Conservation (phyloP, 2,888 invertebrate genomes). For the Priocnemis perturbator region DNA sequence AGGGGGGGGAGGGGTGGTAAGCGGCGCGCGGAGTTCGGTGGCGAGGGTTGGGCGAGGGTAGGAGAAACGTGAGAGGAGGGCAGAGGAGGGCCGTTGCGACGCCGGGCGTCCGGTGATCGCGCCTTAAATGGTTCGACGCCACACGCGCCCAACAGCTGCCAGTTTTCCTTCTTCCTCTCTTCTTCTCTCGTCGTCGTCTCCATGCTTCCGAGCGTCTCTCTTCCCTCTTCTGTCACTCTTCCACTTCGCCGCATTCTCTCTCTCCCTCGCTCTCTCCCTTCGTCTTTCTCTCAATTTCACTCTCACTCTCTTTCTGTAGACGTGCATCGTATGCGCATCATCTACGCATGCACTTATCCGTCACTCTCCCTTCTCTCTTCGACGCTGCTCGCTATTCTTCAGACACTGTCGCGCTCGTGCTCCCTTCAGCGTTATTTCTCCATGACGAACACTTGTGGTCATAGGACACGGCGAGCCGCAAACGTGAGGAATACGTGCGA, state of each 20-base stretch:
- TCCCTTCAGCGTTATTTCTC: too few species aligned
- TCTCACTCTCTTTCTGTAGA: background rate
- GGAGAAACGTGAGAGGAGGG: slow-evolving; percentile 49
- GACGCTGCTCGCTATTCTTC: background rate
- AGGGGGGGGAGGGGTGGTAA: too few species aligned
- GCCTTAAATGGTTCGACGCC: slow-evolving; percentile 76
- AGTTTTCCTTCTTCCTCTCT: slow-evolving; percentile 52
- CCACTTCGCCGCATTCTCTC: slow-evolving; percentile 18
- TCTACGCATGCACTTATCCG: too few species aligned
- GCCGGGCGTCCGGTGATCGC: slow-evolving; percentile 75
- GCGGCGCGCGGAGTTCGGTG: slow-evolving; percentile 11
- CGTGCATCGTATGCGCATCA: too few species aligned
- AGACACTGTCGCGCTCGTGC: too few species aligned
- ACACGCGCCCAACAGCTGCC: slow-evolving; percentile 75
- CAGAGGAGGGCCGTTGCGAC: slow-evolving; percentile 68
- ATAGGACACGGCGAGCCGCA: background rate
- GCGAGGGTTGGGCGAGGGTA: slow-evolving; percentile 31
- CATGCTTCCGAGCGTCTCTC: slow-evolving; percentile 17
- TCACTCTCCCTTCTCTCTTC: slow-evolving; percentile 27
- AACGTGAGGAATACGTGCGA: slow-evolving; percentile 5
- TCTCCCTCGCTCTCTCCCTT: slow-evolving; percentile 10
- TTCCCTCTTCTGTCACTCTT: slow-evolving; percentile 31
- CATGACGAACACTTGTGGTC: too few species aligned
- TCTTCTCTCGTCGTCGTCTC: slow-evolving; percentile 26
- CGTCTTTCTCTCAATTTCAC: slow-evolving; percentile 17